Base-by-base conservation (phyloP, 53 echinoderm and acorn worm species). In the Patiria pectinifera region DNA sequence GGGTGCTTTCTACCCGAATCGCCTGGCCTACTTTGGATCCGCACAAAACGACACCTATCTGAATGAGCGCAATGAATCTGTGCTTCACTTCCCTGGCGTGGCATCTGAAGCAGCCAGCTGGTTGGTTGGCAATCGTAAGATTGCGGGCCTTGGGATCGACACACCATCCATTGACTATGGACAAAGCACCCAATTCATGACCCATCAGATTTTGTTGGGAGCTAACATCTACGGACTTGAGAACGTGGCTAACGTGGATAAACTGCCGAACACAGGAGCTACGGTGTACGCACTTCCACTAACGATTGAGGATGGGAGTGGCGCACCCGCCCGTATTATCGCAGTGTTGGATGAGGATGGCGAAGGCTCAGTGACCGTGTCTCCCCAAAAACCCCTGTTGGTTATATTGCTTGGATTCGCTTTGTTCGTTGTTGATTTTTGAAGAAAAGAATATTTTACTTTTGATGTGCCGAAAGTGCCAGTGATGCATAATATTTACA, bases 201-300 rank as follows among this genome's bases (percentile, higher is more conserved):
- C 87, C n/a, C 93, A 93, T 58, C 80, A 9, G 59, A 87, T 10
- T 46, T 45, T 93, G 22, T 83, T 59, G 4, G 84, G 21, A 43
- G 71, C 59, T 3, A 91, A 91, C 22, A 74, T 84, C 2, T 91
- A 53, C 62, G 92, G 86, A 2, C 19, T 92, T 5, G 92, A 92
- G 23, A 86, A 92, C 69, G 86, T 92, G 45, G 92, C 92, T 21
- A 92, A 92, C 79, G 76, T 92, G 21, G 92, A 92, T 60, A 18
- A 86, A 22, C 74, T 92, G 3, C 86, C 92, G 2, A 66, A 60
- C 43, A 60, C 79, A 18, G 92, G 92, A 8, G 66, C 78, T 23
- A 92, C 45, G 44, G 92, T 92, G 26, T 59, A 77, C 22, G 86
- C 86, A 2, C 45, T 92, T 2, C 92, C 92, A 2, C 78, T 92